Evolutionary conservation across 2,113 vertebrate species (phyloP), one percentile per base, ranked within the genome.

Genomic region (Rafetus swinhoei): DNA sequence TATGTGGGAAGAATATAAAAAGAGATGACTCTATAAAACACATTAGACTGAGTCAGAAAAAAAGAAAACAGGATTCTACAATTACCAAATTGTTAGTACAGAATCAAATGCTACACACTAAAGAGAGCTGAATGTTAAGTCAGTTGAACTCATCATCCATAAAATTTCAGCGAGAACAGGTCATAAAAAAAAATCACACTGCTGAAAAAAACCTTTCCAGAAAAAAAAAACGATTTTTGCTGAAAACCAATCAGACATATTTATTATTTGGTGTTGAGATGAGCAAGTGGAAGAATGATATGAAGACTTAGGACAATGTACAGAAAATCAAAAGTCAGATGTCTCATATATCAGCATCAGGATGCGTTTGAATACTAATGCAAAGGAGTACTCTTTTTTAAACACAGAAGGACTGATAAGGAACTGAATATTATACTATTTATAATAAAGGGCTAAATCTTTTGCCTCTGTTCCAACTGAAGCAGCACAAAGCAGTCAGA

Each of bases 171-270:
- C 72, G 45, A 55, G 11, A 82, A 82, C 4, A 45, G 9, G 6
- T 7, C 7, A 18, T 15, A 11, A 82, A 74, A 45, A 2, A 45
- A 2, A 0, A 5, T n/a, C 65, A 0, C 35, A 19, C 5, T 5
- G 35, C 1, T 32, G 21, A 80, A 91, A 91, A 62, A 53, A 5
- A 39, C 69, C 82, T 18, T 45, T 84, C 10, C 4, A 72, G 18
- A 72, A 55, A 77, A 2, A 53, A 82, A 77, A 45, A 45, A 3
- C 5, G 50, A n/a, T 5, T n/a, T 5, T 7, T 56, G 11, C 22
- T 39, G 35, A 91, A 57, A 18, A 53, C 0, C 2, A 53, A 9
- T 29, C 25, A 54, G 50, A 18, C 1, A 7, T 32, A 15, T 25
- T 60, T 79, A 59, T 12, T 56, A 4, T 14, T 3, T 1, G 2